Evolutionary conservation across 2,797 vertebrate genomes (phyloP), one percentile per base, ranked within the genome.

Genomic region (Helicolenus hilgendorfi): DNA sequence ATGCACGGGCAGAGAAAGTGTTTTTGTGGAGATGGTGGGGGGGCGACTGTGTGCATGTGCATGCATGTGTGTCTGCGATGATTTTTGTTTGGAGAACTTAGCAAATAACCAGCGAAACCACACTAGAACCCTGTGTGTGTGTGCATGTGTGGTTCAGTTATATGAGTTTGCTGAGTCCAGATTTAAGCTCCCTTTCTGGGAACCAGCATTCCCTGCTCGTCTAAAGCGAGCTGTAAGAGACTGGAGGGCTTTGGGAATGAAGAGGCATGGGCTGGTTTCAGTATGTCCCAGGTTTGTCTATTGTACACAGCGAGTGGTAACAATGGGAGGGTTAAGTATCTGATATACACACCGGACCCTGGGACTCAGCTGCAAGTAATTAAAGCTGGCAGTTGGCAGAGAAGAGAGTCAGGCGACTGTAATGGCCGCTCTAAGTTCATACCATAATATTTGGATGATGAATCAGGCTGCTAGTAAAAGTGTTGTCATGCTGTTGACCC

Each of bases 311-410:
- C 7, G 79, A 94, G 91, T 92, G 83, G 87, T 96, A 95, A 96
- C 94, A 96, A 97, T 94, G 89, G 92, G 92, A 92, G 92, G 93
- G 93, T 94, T 94, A 94, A 95, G 94, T 96, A 91, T 96, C 93
- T 91, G 96, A 96, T 95, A 96, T 94, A 94, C 94, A 95, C 95
- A 94, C 96, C 92, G 33, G 95, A 94, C 94, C 92, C 91, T 83
- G 94, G 94, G 96, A 94, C 88, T 96, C 96, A 96, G 93, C 95
- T 97, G 95, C 95, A 95, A 96, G 93, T 97, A 96, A 97, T 97
- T 97, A 96, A 97, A 96, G 94, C 95, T 96, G 95, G 96, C 94
- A 94, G 95, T 96, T 97, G 95, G 96, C 92, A 95, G 93, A 95
- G 92, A 90, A 90, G 88, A 94, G 89, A 96, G 88, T 96, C 94